Conservation (phyloP, 2,113 vertebrate genomes). For the Pelecanoides urinatrix region DNA sequence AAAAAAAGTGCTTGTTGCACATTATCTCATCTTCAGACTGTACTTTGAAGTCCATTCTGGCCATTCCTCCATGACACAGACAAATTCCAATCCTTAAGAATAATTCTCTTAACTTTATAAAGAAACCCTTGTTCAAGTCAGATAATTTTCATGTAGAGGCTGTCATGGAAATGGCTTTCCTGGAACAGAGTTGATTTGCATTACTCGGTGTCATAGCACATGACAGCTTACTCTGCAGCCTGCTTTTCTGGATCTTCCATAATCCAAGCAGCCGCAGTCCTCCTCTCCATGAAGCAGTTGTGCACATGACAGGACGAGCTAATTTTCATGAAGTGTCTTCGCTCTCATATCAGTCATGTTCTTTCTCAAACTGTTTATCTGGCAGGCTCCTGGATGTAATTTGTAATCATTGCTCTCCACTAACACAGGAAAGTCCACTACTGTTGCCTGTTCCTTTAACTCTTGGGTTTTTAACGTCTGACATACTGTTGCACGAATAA, state of each 20-base stretch:
- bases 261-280: background rate
- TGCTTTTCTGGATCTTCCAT: background rate
- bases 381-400: background rate
- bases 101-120: conserved; percentile 23
- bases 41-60: conserved; percentile 24
- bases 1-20: background rate
- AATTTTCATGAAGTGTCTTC: background rate
- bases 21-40: conserved; percentile 14
- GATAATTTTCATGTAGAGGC: conserved; percentile 30
- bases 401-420: background rate
- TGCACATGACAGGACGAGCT: background rate
- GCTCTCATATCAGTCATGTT: background rate
- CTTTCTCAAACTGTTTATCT: background rate
- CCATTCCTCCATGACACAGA: conserved; percentile 2
- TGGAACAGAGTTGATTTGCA: conserved; percentile 17
- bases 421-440: background rate
- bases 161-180: conserved; percentile 43
- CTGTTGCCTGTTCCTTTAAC: background rate
- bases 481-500: background rate
- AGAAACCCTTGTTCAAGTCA: conserved; percentile 34
- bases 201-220: conserved; percentile 26
- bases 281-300: background rate
- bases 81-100: conserved; percentile 15
- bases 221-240: conserved; percentile 33
- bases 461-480: background rate